These are phyloP conservation scores for Sweltsa coloradensis DNA, from an alignment of 1,140 invertebrate genomes.

Conservation along the genomic window DNA sequence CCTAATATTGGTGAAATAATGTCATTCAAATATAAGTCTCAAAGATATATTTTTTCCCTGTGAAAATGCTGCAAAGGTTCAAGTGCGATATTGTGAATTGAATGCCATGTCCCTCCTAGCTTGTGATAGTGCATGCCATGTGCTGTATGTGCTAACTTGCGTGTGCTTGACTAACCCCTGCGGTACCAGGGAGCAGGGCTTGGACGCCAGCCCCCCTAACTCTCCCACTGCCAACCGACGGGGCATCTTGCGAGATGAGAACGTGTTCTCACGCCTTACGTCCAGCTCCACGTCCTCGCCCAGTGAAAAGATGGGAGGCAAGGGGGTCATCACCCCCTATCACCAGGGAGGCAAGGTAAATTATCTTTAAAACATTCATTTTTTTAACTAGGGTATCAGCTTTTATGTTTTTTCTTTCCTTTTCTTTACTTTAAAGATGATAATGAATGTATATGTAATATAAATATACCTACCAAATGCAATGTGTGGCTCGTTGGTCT, in stretches of 20 bases:
- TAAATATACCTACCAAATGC: too few species aligned
- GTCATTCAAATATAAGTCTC: too few species aligned
- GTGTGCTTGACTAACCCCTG: constrained; percentile 1
- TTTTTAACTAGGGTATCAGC: not conserved
- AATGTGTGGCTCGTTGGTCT: too few species aligned
- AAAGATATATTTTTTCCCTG: not conserved
- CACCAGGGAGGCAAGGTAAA: constrained; percentile 31
- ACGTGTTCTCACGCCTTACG: constrained; percentile 70
- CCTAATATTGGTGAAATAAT: too few species aligned
- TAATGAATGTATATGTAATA: not conserved
- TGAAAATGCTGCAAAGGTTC: not conserved
- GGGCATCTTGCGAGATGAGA: constrained; percentile 51
- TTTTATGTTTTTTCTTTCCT: not conserved
- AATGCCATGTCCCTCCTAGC: not conserved
- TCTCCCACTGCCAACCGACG: constrained; percentile 51
- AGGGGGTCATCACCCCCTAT: constrained; percentile 51
- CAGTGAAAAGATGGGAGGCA: constrained; percentile 40
- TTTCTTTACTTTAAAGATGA: not conserved
- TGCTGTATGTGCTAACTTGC: not conserved
- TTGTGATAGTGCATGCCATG: too few species aligned
- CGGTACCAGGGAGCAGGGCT: constrained; percentile 35
- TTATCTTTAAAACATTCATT: not conserved
- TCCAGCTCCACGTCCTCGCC: constrained; percentile 40
- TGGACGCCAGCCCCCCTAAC: constrained; percentile 43
- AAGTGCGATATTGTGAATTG: not conserved